Conservation (phyloP, 1,140 invertebrate species). For the Anadara kagoshimensis region DNA sequence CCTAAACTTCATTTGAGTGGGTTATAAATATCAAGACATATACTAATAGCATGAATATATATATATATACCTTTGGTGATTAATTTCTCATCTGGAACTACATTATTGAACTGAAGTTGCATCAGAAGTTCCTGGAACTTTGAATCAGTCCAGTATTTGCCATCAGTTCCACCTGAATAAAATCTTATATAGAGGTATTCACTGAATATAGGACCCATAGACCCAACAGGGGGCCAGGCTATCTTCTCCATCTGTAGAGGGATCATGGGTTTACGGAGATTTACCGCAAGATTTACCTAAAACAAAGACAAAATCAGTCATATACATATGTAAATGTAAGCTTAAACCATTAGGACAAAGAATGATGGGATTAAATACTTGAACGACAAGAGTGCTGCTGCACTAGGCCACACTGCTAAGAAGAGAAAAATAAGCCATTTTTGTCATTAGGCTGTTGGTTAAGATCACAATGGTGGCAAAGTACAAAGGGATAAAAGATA, state of each 20-base stretch:
- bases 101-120: constrained; percentile 57
- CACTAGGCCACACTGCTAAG: too few species aligned
- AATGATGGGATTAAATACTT: too few species aligned
- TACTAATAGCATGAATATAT: too few species aligned
- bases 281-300: constrained; percentile 67
- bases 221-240: constrained; percentile 65
- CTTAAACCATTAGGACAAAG: too few species aligned
- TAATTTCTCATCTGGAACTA: constrained; percentile 45
- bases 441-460: too few species aligned
- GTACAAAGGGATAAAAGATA: too few species aligned
- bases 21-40: too few species aligned
- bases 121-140: constrained; percentile 68
- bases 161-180: constrained; percentile 52
- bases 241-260: constrained; percentile 67
- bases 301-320: constrained; percentile 16
- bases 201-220: constrained; percentile 71
- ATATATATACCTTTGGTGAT: constrained; percentile 50
- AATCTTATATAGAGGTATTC: constrained; percentile 69
- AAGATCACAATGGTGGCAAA: too few species aligned
- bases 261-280: constrained; percentile 65
- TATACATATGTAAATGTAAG: too few species aligned
- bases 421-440: too few species aligned
- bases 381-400: too few species aligned
- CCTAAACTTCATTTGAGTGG: too few species aligned
- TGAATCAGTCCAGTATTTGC: constrained; percentile 59